A percentile compares a stretch with the other conserved stretches of the same genome.
Conservation (phyloP, 2,797 vertebrate species). For the Lates japonicus region DNA sequence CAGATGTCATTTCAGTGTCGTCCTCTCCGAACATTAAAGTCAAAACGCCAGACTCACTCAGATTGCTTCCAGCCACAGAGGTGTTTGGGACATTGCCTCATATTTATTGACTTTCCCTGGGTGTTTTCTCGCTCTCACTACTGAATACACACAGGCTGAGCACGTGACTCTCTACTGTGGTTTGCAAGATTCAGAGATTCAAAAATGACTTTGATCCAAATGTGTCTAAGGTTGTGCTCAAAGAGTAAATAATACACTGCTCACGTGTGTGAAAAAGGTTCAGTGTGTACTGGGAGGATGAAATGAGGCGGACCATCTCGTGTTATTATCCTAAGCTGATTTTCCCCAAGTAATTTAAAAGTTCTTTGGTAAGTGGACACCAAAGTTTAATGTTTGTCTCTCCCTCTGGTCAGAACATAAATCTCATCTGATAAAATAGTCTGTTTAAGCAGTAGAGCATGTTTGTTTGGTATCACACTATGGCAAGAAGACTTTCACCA, state of each 20-base stretch:
- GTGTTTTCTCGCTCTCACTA: constrained; percentile 57
- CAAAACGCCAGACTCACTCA: constrained; percentile 24
- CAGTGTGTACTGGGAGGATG: constrained; percentile 6
- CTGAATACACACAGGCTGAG: constrained; percentile 53
- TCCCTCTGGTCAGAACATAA: constrained; percentile 16
- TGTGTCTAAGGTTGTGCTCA: constrained; percentile 48
- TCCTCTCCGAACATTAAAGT: constrained; percentile 8
- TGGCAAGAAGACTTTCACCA: constrained; percentile 50
- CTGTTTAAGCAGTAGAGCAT: constrained; percentile 6
- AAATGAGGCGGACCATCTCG: constrained; percentile 27
- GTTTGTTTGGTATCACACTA: constrained; percentile 47
- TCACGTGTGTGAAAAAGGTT: constrained; percentile 33
- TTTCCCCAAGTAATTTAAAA: not conserved
- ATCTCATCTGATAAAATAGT: constrained; percentile 24
- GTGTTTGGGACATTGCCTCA: constrained; percentile 53
- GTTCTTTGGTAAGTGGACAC: constrained; percentile 6
- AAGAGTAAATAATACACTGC: constrained; percentile 41
- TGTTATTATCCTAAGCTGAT: constrained; percentile 1
- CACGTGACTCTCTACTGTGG: constrained; percentile 51
- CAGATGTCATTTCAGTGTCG: not conserved
- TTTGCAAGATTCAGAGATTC: constrained; percentile 31
- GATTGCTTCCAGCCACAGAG: constrained; percentile 35
- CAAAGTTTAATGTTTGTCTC: constrained; percentile 9
- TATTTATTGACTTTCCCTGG: constrained; percentile 61
- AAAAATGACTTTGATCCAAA: constrained; percentile 38